Evolutionary conservation across 1,140 invertebrate genomes (phyloP), one percentile per base, ranked within the genome.

Genomic region (Popillia japonica): DNA sequence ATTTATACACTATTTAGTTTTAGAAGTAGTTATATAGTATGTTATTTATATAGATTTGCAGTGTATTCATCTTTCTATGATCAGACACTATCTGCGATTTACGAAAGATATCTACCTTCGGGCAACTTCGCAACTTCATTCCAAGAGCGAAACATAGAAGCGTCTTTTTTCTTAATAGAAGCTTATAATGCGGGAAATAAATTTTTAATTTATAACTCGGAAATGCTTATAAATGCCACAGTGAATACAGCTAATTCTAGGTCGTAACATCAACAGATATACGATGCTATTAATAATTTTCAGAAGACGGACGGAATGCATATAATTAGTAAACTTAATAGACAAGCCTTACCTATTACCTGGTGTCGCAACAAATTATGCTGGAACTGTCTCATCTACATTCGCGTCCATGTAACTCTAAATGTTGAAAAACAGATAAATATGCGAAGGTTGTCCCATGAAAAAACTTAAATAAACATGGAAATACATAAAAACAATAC

Each of bases 401-500:
- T 68, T 8, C 10, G 27, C 20, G 9, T 68, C 11, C 8, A 27
- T 34, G 14, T 34, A 68, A 34, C 22, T 68, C 22, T 4, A 34
- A 68, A 68, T 22, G 20, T 68, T 68, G 8, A 27, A 68, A 48
- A 68, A 68, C 61, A 68, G 6, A 68, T 55, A 55, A 55, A 55
- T 17, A 34, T 68, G 61, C 27, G 61, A 68, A 68, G 61, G 61
- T 27, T 14, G 22, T 68, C 11, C 11, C 6, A 20, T 68, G 0
- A 68, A 34, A 64, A 68, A 68, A 27, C 3, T 68, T 23, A 34
- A 68, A 27, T 22, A 68, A 23, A 23, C 14, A 68, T 68, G 17
- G 22, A 68, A 68, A 68, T 22, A 68, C 22, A 27, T 68, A 68
- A 68, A 68, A 68, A 68, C 61, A 27, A 10, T 68, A 22, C 7